phyloP scores from a whole-genome alignment of 2,797 vertebrate species.

The Bovichtus variegatus region DNA sequence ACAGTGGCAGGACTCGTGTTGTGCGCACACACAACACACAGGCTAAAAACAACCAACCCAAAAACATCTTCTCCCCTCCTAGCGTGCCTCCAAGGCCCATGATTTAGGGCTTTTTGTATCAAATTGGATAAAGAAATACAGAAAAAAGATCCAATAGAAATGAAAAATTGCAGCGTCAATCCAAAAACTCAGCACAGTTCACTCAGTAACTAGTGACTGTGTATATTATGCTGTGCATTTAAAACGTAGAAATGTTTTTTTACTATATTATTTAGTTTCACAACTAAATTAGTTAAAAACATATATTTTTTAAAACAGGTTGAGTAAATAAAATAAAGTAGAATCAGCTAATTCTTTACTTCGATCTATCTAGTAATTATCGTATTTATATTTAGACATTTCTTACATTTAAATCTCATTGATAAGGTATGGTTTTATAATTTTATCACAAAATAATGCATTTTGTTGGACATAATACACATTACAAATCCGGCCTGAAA shows the following conservation, averaged over 20 bases:
- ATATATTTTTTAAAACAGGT: background rate
- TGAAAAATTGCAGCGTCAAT: background rate
- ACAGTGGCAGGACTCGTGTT: slow-evolving; percentile 28
- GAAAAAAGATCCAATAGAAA: slow-evolving; percentile 1
- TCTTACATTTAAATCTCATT: background rate
- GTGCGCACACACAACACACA: background rate
- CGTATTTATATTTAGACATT: background rate
- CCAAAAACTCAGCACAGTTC: background rate
- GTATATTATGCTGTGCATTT: background rate
- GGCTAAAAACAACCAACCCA: slow-evolving; percentile 9
- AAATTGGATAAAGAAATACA: slow-evolving; percentile 9
- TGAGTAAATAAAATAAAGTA: background rate
- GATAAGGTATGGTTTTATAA: background rate
- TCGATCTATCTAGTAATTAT: too few relatives aligned
- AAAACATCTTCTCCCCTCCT: background rate
- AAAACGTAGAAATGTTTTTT: background rate
- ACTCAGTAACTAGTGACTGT: background rate
- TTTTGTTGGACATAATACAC: background rate
- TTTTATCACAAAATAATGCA: background rate
- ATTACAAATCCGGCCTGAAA: background rate
- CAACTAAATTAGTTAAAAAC: background rate
- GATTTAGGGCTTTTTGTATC: background rate
- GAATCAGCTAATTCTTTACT: too few relatives aligned
- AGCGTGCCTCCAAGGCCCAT: background rate
- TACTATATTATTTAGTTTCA: background rate